Evolutionary conservation across 2,113 vertebrate species (phyloP).

Genomic region (Zapus hudsonius): DNA sequence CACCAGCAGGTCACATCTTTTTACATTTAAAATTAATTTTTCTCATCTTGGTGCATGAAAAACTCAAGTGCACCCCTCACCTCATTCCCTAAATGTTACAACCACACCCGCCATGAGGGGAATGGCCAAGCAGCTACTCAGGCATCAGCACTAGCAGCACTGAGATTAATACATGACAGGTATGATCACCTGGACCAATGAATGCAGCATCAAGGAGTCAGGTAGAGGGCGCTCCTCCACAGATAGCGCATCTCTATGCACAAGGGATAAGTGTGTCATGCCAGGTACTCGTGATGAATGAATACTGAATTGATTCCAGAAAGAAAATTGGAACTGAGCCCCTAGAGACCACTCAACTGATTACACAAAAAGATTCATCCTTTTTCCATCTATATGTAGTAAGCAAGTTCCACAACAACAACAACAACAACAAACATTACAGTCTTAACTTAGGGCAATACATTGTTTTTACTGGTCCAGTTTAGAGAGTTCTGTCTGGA

Average conservation of each 20-base stretch:
- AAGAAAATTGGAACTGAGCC: neutral
- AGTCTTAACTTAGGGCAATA: neutral
- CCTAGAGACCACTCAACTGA: neutral
- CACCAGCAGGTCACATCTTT: conserved; percentile 76
- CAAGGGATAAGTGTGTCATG: conserved; percentile 2
- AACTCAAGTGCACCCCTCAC: conserved; percentile 73
- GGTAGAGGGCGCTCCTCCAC: neutral
- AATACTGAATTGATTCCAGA: neutral
- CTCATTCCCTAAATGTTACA: conserved; percentile 82
- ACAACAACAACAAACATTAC: neutral
- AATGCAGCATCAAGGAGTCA: neutral
- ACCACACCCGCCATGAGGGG: conserved; percentile 44
- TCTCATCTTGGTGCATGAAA: conserved; percentile 79
- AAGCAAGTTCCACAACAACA: neutral
- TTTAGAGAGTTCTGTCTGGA: conserved; percentile 18
- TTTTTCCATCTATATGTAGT: neutral
- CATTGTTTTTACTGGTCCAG: neutral
- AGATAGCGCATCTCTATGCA: conserved; percentile 1
- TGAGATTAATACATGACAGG: conserved; percentile 11
- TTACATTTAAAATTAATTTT: conserved; percentile 86
- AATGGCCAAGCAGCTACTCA: conserved; percentile 59
- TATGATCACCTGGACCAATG: neutral
- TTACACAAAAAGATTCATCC: neutral
- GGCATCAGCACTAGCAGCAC: conserved; percentile 33
- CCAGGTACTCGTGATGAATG: neutral